Evolutionary conservation across 2,113 vertebrate species (phyloP), one percentile per base, ranked within the genome.

Genomic region (Caloenas nicobarica): DNA sequence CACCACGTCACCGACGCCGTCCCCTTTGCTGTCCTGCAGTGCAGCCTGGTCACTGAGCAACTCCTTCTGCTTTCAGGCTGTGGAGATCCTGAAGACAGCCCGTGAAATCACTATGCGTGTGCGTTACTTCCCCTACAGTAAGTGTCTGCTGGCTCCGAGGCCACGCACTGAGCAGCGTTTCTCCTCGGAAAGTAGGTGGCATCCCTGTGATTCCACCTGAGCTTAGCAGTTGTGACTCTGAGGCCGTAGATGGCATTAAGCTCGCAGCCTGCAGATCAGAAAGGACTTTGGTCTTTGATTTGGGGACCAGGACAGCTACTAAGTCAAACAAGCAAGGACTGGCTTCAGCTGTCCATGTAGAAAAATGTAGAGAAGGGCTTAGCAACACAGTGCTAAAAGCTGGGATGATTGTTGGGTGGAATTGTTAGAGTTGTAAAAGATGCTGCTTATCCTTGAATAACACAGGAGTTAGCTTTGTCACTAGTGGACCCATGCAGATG

Each of bases 71-170:
- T 92, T 95, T 29, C 61, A 99, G 99, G 99, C 99, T 38, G 99
- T 99, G 88, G 99, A 99, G 93, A 99, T 99, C 96, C 97, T 99
- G 96, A 99, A 99, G 97, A 99, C 99, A 0, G 99, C 99, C 4
- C 98, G 98, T 51, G 99, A 99, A 97, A 99, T 99, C 96, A 97
- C 98, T 69, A 99, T 99, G 99, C 98, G 98, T 3, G 99, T 99
- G 58, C 98, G 99, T n/a, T 99, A 99, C 98, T 99, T 99, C 96
- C 99, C 99, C 72, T 99, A 99, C 97, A 99, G 99, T 99, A 97
- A 99, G 99, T 98, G 44, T 22, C 9, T 2, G 1, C 26, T 26
- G 18, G 38, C 34, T 50, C 34, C 1, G 1, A 5, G 40, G 21
- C 4, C 28, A 2, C 9, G 17, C 29, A 14, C 16, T 36, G 3